Conservation (phyloP, 2,797 vertebrate species). For the Sus cebifrons region DNA sequence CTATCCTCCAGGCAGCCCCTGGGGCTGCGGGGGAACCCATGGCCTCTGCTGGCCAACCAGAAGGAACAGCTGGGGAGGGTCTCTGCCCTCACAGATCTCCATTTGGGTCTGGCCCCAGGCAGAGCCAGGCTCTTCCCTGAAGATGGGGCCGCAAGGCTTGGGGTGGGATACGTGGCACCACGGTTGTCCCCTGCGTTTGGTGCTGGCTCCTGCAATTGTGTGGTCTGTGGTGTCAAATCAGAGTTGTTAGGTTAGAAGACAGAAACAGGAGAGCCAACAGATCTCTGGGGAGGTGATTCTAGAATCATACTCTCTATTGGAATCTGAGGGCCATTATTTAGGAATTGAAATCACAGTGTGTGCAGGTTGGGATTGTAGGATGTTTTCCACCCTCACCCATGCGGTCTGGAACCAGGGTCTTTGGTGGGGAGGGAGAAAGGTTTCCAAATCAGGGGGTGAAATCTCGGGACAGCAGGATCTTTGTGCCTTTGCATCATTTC, state of each 20-base stretch:
- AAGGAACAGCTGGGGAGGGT: slow-evolving; percentile 63
- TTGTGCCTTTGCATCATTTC: background rate
- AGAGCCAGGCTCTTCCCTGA: background rate
- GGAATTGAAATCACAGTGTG: background rate
- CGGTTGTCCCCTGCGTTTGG: too few species aligned
- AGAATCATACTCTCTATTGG: background rate
- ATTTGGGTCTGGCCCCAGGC: background rate
- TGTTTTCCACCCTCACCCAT: background rate
- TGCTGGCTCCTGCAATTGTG: background rate
- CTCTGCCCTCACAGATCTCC: background rate
- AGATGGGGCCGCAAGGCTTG: background rate
- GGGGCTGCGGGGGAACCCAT: slow-evolving; percentile 43
- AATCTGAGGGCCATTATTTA: background rate
- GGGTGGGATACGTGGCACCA: too few species aligned
- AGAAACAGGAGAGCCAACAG: background rate
- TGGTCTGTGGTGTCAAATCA: background rate
- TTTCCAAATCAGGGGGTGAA: accelerated
- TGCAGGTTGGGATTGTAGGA: background rate
- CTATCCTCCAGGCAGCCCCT: background rate
- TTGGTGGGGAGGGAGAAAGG: background rate
- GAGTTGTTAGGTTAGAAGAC: background rate
- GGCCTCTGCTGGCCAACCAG: slow-evolving; percentile 72
- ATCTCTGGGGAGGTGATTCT: background rate
- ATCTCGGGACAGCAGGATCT: background rate
- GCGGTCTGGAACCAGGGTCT: background rate